Percentiles rank a stretch among this genome's conserved stretches.
phyloP scores from a whole-genome alignment of 2,113 vertebrate species.

The Cebidichthys violaceus region DNA sequence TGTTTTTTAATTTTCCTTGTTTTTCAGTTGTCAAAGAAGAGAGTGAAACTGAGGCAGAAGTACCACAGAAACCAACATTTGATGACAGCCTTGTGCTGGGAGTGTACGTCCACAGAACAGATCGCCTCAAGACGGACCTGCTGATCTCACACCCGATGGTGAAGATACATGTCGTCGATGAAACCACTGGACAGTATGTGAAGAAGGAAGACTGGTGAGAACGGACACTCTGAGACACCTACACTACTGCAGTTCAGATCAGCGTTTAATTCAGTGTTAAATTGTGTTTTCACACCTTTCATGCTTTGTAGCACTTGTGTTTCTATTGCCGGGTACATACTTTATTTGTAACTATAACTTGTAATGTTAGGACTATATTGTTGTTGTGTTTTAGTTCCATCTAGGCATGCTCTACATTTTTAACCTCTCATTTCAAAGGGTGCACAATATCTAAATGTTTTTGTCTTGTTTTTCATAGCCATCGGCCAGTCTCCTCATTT shows the following conservation, averaged over 20 bases:
- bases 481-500: constrained; percentile 88
- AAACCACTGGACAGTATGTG: constrained; percentile 89
- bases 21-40: constrained; percentile 78
- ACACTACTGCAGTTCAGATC: neutral
- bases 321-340: neutral
- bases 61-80: constrained; percentile 73
- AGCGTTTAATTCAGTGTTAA: constrained; percentile 7
- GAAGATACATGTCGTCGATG: constrained; percentile 93
- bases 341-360: neutral
- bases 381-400: neutral
- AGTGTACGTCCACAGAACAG: constrained; percentile 91
- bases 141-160: constrained; percentile 93
- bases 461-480: constrained; percentile 75
- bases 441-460: neutral
- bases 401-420: neutral
- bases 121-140: constrained; percentile 90
- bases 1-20: neutral
- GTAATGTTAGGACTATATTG: neutral
- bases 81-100: constrained; percentile 91
- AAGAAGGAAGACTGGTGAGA: constrained; percentile 93
- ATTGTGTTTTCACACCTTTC: neutral
- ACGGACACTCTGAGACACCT: neutral
- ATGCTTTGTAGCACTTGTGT: neutral
- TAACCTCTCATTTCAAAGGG: neutral
- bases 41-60: constrained; percentile 76